Conservation (phyloP, 2,113 vertebrate species). For the Chlorodrepanis virens region DNA sequence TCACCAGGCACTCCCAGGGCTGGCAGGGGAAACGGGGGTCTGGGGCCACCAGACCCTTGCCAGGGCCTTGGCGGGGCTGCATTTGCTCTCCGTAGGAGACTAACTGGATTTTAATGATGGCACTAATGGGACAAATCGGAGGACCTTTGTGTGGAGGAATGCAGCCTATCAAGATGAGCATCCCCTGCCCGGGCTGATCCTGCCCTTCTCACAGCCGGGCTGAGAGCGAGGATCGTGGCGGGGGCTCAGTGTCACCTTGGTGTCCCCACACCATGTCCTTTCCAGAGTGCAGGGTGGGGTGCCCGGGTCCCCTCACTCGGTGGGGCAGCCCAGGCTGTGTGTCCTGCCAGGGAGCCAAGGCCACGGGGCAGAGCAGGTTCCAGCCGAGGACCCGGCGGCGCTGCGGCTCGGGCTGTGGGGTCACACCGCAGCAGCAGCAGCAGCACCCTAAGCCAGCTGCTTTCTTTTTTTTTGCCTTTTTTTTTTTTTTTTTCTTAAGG, state of each 20-base stretch:
- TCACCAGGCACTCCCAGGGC: neutral
- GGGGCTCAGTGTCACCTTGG: fast-evolving
- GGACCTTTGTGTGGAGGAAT: slow-evolving; percentile 62
- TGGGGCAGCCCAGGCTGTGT: neutral
- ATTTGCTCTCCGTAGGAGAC: slow-evolving; percentile 68
- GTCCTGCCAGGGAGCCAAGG: fast-evolving
- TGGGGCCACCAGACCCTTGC: neutral
- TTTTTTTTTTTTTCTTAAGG: neutral
- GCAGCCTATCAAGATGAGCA: neutral
- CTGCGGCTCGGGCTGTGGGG: neutral
- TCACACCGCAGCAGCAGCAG: neutral
- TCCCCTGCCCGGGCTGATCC: neutral
- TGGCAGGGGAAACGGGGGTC: neutral
- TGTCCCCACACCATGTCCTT: neutral
- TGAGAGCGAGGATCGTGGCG: neutral
- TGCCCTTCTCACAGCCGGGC: neutral
- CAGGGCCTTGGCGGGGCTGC: neutral
- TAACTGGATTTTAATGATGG: slow-evolving; percentile 71
- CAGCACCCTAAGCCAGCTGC: neutral
- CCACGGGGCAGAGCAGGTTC: neutral
- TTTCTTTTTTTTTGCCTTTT: no score
- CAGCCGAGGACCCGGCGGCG: neutral
- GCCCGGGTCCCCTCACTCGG: neutral
- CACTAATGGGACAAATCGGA: slow-evolving; percentile 77
- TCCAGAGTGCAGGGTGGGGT: fast-evolving